Conservation (phyloP, 2,888 invertebrate species). For the Plusia festucae region DNA sequence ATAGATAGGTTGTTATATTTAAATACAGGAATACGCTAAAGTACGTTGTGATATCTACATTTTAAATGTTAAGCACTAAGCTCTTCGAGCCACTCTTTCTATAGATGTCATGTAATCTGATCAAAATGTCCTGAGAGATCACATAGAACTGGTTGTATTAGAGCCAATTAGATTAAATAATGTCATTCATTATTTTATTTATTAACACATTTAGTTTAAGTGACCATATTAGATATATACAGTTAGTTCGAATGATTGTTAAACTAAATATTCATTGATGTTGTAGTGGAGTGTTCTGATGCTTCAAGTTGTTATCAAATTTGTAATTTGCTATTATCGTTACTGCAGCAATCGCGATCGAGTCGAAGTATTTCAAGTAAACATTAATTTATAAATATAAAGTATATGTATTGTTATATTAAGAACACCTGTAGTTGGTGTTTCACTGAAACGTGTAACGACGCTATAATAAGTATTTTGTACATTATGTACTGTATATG, state of each 20-base stretch:
- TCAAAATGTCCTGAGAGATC: constrained; percentile 30
- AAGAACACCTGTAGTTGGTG: constrained; percentile 46
- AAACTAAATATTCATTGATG: constrained; percentile 43
- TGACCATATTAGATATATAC: constrained; percentile 63
- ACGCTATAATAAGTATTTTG: constrained; percentile 80
- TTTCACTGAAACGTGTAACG: constrained; percentile 71
- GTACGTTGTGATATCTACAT: constrained; percentile 58
- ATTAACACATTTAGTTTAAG: constrained; percentile 70
- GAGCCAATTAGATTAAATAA: constrained; percentile 54
- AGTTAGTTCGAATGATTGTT: constrained; percentile 47
- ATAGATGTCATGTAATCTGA: constrained; percentile 29
- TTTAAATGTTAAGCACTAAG: constrained; percentile 44
- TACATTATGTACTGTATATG: constrained; percentile 67
- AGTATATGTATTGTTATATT: constrained; percentile 58
- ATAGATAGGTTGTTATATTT: constrained; percentile 41
- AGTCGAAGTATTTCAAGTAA: constrained; percentile 49
- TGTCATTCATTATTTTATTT: constrained; percentile 71
- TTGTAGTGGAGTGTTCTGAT: constrained; percentile 48
- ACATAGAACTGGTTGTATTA: constrained; percentile 42
- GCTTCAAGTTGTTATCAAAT: constrained; percentile 43
- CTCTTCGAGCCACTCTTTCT: constrained; percentile 31
- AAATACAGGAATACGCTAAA: constrained; percentile 38
- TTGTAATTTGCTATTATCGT: constrained; percentile 39
- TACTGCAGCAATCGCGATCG: constrained; percentile 34
- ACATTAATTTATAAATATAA: constrained; percentile 49